These are phyloP conservation scores for Lepus timidus DNA, from an alignment of 2,113 vertebrate species.

Conservation along the genomic window DNA sequence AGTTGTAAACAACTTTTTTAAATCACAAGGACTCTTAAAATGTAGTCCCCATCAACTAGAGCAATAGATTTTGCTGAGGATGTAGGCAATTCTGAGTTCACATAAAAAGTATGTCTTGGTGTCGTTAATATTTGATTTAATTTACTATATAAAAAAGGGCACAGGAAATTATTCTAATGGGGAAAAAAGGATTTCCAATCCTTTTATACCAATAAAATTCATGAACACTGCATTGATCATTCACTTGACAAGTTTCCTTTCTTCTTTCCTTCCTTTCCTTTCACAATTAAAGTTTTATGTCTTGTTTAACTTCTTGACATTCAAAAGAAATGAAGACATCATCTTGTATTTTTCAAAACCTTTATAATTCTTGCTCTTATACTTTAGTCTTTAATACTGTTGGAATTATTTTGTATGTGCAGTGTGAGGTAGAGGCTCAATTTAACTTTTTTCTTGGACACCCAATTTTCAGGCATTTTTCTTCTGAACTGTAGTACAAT, in stretches of 20 bases:
- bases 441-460: not conserved
- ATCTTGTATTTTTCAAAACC: not conserved
- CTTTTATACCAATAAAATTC: constrained; percentile 33
- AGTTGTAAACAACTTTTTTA: constrained; percentile 19
- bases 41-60: not conserved
- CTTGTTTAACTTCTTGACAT: not conserved
- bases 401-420: not conserved
- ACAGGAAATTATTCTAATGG: constrained; percentile 4
- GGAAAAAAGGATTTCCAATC: not conserved
- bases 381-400: not conserved
- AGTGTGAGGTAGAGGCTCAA: not conserved
- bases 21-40: constrained; percentile 41
- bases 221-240: not conserved
- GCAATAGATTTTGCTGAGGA: not conserved
- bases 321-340: not conserved
- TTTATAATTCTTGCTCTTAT: not conserved
- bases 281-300: not conserved
- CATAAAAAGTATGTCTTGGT: constrained; percentile 11
- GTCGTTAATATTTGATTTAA: constrained; percentile 37
- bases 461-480: not conserved
- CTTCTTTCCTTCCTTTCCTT: not conserved
- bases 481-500: too few relatives aligned
- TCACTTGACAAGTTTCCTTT: not conserved
- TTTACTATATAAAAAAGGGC: not conserved
- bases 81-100: constrained; percentile 14